phyloP scores from a whole-genome alignment of 2,888 invertebrate genomes.

The Ectemnius lituratus region DNA sequence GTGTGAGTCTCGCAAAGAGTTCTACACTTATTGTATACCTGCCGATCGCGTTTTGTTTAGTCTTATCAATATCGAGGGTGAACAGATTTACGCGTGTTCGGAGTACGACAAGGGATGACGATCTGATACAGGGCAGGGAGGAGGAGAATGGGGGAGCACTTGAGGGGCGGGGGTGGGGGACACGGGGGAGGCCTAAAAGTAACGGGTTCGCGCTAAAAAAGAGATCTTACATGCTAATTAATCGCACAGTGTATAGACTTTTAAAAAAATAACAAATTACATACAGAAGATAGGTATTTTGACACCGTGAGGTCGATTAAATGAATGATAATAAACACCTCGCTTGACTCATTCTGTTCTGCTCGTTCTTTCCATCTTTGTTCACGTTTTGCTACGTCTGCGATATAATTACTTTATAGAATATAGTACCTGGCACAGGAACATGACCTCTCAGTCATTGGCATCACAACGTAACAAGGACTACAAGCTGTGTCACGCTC shows the following conservation, averaged over 20 bases:
- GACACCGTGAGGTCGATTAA: slow-evolving; percentile 70
- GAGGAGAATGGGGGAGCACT: slow-evolving; percentile 1
- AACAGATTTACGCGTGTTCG: background rate
- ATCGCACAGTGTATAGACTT: slow-evolving; percentile 76
- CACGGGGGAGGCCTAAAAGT: slow-evolving; percentile 22
- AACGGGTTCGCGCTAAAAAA: slow-evolving; percentile 32
- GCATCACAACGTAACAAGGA: slow-evolving; percentile 78
- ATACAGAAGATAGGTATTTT: slow-evolving; percentile 72
- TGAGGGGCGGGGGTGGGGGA: slow-evolving; percentile 9
- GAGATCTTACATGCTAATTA: slow-evolving; percentile 70
- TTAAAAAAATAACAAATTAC: slow-evolving; percentile 78
- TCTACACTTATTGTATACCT: slow-evolving; percentile 17
- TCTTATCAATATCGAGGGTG: slow-evolving; percentile 11
- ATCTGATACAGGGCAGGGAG: background rate
- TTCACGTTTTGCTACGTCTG: slow-evolving; percentile 64
- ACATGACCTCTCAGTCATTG: slow-evolving; percentile 78
- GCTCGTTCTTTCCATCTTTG: slow-evolving; percentile 25
- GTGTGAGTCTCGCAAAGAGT: slow-evolving; percentile 16
- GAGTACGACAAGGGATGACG: background rate
- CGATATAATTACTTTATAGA: slow-evolving; percentile 71
- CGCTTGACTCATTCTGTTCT: slow-evolving; percentile 30
- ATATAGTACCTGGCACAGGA: slow-evolving; percentile 78
- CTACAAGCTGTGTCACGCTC: slow-evolving; percentile 75
- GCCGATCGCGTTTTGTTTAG: slow-evolving; percentile 26
- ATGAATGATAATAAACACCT: slow-evolving; percentile 62